Evolutionary conservation across 2,113 vertebrate species (phyloP).

Genomic region (Salvelinus alpinus): DNA sequence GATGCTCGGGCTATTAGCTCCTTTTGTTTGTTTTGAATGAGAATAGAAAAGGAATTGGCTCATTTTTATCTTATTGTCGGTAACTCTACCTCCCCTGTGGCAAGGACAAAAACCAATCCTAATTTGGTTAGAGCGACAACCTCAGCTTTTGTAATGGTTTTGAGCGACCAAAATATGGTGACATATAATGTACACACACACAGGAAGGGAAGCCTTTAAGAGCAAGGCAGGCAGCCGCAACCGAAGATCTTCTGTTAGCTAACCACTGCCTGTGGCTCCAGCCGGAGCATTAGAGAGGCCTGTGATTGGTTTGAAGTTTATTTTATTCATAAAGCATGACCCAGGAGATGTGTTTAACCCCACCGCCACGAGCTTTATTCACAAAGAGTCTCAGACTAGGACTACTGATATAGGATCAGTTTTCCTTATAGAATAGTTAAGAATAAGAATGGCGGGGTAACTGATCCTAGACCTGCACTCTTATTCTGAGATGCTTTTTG

Average conservation of each 20-base stretch:
- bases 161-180: conserved; percentile 77
- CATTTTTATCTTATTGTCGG: conserved; percentile 83
- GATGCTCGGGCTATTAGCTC: conserved; percentile 80
- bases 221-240: neutral
- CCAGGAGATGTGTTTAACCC: conserved; percentile 49
- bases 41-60: conserved; percentile 81
- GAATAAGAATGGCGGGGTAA: too few species aligned
- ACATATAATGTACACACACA: conserved; percentile 72
- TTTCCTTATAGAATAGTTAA: too few species aligned
- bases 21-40: conserved; percentile 84
- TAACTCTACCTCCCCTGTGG: conserved; percentile 80
- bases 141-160: conserved; percentile 78
- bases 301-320: conserved; percentile 68
- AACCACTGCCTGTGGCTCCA: conserved; percentile 32
- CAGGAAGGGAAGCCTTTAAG: conserved; percentile 57
- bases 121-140: conserved; percentile 76
- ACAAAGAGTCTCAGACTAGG: too few species aligned
- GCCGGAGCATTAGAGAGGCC: conserved; percentile 47
- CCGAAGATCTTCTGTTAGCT: neutral
- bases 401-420: too few species aligned
- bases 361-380: conserved; percentile 2
- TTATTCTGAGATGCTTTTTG: too few species aligned
- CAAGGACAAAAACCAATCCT: conserved; percentile 78
- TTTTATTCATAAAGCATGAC: conserved; percentile 64
- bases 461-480: too few species aligned